Evolutionary conservation across 2,113 vertebrate species (phyloP).

Genomic region (Coregonus clupeaformis): DNA sequence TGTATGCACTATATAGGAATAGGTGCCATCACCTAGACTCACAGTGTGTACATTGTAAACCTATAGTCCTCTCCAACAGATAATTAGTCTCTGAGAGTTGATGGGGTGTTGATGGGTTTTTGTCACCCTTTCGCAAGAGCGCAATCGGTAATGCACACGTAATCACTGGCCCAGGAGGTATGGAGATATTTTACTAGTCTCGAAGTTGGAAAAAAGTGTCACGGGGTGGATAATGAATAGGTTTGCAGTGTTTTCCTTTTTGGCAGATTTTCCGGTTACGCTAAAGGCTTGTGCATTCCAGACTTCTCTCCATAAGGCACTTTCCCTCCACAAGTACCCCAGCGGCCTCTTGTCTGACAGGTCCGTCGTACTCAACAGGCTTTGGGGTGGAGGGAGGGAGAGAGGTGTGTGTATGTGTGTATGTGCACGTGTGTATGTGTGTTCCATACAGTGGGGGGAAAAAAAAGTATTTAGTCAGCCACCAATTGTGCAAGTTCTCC

Average conservation of each 20-base stretch:
- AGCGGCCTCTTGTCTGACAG: slow-evolving; percentile 55
- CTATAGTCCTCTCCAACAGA: slow-evolving; percentile 14
- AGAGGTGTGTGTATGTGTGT: not conserved
- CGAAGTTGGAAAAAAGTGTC: slow-evolving; percentile 7
- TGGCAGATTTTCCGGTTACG: slow-evolving; percentile 22
- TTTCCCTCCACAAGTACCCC: slow-evolving; percentile 45
- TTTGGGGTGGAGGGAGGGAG: slow-evolving; percentile 36
- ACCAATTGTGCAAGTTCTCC: too few relatives aligned
- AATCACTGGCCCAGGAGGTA: slow-evolving; percentile 19
- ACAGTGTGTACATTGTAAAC: slow-evolving; percentile 9
- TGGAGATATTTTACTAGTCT: slow-evolving; percentile 9
- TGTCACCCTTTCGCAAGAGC: not conserved
- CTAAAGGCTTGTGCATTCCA: slow-evolving; percentile 13
- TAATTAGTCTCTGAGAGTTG: slow-evolving; percentile 8
- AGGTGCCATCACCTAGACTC: too few relatives aligned
- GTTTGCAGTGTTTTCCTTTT: slow-evolving; percentile 24
- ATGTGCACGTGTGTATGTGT: too few relatives aligned
- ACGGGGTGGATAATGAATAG: slow-evolving; percentile 20
- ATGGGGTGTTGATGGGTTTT: slow-evolving; percentile 2
- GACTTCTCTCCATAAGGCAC: slow-evolving; percentile 29
- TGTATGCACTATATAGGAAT: too few relatives aligned
- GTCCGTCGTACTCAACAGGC: slow-evolving; percentile 62
- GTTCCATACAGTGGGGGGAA: too few relatives aligned
- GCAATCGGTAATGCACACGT: slow-evolving; percentile 10
- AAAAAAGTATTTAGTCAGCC: too few relatives aligned